Evolutionary conservation across 2,113 vertebrate genomes (phyloP), one percentile per base, ranked within the genome.

Genomic region (Cichladusa arquata): DNA sequence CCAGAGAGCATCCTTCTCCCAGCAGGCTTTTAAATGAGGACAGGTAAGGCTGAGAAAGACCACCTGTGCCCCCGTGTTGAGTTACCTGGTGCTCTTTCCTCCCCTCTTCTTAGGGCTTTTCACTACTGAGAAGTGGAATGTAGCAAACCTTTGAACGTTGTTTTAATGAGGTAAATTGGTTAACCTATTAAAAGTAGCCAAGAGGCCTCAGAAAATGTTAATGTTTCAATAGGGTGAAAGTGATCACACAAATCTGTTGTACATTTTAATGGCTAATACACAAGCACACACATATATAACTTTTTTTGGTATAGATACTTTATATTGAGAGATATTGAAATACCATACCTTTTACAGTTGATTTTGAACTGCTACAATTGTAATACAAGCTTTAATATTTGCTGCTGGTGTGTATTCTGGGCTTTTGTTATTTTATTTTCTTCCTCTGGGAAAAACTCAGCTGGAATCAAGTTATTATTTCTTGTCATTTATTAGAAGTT

Each of bases 11-110:
- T 29, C 31, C 33, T 54, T 44, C 28, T 57, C 50, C 60, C 42
- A 31, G 26, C 36, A 64, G 42, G 40, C 8, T 71, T 64, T 60
- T 38, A 18, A 7, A 2, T 6, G 14, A 80, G 50, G 20, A 25
- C 33, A 36, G 47, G 12, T 38, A 8, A 34, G 24, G 36, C 23
- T 67, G 16, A 70, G 67, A 26, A 36, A n/a, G 9, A 11, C 4
- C 18, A 9, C 0, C 0, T 5, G 5, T 16, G 20, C 26, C 45
- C 50, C 9, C 0, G 3, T 57, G 23, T 0, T 19, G 42, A 60
- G 34, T 29, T 31, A 58, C 26, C 26, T 56, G 47, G 20, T 50
- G 36, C 36, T 64, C 20, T 47, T 76, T 38, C n/a, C n/a, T 69
- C 14, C 10, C 7, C 8, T 73, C 38, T 44, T 29, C 65, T 26